phyloP scores from a whole-genome alignment of 2,888 invertebrate species.

The Tolmerus cingulatus region DNA sequence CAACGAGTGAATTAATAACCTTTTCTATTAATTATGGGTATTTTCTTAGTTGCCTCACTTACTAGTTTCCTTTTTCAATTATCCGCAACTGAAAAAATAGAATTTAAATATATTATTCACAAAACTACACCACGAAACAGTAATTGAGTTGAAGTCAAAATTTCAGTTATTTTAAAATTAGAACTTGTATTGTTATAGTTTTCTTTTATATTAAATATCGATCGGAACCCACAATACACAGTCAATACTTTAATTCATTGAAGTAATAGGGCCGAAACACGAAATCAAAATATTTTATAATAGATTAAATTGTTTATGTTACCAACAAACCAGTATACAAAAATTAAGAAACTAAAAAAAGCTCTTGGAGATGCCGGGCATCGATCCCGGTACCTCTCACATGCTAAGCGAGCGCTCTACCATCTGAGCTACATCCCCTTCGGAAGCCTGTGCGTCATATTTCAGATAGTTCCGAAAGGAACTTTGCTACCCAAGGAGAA shows the following conservation, averaged over 20 bases:
- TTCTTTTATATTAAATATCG: no score
- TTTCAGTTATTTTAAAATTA: no score
- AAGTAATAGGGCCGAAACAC: no score
- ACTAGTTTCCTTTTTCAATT: neutral
- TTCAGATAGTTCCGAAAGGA: neutral
- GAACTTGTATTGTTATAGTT: no score
- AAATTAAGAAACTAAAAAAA: neutral
- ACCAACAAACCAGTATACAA: no score
- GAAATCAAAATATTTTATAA: no score
- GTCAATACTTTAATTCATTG: no score
- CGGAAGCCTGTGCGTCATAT: neutral
- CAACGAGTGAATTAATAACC: neutral
- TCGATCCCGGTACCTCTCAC: conserved; percentile 60
- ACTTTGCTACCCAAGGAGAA: neutral
- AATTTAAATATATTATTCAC: neutral
- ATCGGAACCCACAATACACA: no score
- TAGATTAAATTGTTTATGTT: no score
- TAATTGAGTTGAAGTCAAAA: neutral
- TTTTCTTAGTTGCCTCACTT: neutral
- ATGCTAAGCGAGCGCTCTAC: conserved; percentile 63
- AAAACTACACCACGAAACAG: neutral
- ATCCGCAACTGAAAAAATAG: neutral
- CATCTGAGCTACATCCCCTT: conserved; percentile 64
- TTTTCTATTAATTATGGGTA: neutral
- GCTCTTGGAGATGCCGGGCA: conserved; percentile 61